A percentile compares a stretch with the other conserved stretches of the same genome.
phyloP scores from a whole-genome alignment of 2,113 vertebrate species.

The Caranx melampygus region DNA sequence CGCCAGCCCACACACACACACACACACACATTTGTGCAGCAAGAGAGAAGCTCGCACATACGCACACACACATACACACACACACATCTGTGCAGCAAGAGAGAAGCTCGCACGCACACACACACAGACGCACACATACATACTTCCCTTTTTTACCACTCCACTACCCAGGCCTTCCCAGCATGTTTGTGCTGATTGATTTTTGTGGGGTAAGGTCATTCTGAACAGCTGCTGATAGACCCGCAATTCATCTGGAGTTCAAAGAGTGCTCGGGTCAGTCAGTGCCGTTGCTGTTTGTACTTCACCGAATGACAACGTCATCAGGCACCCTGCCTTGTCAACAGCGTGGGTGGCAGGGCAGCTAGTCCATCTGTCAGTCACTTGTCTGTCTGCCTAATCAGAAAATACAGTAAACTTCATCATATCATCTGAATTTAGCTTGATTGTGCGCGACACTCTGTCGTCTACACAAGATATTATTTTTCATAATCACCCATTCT shows the following conservation, averaged over 20 bases:
- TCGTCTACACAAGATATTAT: neutral
- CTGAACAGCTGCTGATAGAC: slow-evolving; percentile 78
- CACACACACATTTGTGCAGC: slow-evolving; percentile 2
- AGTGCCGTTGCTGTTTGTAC: slow-evolving; percentile 70
- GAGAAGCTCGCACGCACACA: neutral
- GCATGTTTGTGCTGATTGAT: slow-evolving; percentile 79
- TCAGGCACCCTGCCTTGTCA: slow-evolving; percentile 63
- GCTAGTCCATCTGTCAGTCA: slow-evolving; percentile 43
- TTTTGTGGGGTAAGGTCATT: slow-evolving; percentile 78
- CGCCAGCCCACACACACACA: slow-evolving; percentile 22
- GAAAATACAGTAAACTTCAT: neutral
- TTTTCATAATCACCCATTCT: neutral
- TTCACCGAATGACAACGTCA: slow-evolving; percentile 70
- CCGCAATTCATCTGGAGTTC: slow-evolving; percentile 76
- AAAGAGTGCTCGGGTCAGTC: slow-evolving; percentile 71
- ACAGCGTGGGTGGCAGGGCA: slow-evolving; percentile 66
- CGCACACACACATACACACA: neutral
- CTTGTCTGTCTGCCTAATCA: slow-evolving; percentile 50
- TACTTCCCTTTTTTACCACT: slow-evolving; percentile 32
- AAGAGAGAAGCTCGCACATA: neutral
- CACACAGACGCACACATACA: slow-evolving; percentile 5
- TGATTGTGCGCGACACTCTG: neutral
- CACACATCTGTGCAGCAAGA: neutral
- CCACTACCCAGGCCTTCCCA: slow-evolving; percentile 33
- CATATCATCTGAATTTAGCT: slow-evolving; percentile 6